Base-by-base conservation (phyloP, 2,797 vertebrate species). In the Falco rusticolus region DNA sequence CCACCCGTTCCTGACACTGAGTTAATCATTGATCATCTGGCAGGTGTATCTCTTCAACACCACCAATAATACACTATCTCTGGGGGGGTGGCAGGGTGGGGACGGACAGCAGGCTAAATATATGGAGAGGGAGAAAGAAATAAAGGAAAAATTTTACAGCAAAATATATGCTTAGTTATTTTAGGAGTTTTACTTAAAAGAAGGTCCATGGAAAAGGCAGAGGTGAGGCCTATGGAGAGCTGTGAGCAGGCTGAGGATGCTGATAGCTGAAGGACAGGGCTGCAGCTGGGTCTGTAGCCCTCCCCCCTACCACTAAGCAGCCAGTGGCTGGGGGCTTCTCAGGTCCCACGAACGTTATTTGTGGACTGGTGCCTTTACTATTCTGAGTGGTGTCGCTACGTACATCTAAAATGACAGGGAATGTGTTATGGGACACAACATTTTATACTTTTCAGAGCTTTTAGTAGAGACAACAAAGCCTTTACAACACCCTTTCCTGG, bases 261-360 rank as follows among this genome's bases (percentile, higher is more conserved):
- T 66, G n/a, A 39, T 3, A 21, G 28, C 47, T 84, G 65, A 84
- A 88, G 33, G 33, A 57, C 2, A 9, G 19, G 22, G 16, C 57
- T 90, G 57, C 25, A 82, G 21, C 51, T 88, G 48, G 4, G 11
- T 77, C 61, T 64, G 39, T 29, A 50, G 24, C 28, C 9, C 4
- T 18, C 43, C 43, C 43, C 43, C 17, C 43, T 18, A 45, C 11
- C 7, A 22, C 17, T 9, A n/a, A 69, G 66, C 41, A 65, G 47
- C 6, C 10, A 3, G 37, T 22, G 31, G 14, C 60, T 82, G 34
- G 34, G 50, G n/a, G 31, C 6, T 83, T 71, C 10, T 54, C 56
- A 33, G 39, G 33, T 84, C n/a, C 19, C 17, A 50, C 33, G 7
- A 31, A 26, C 0, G 0, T n/a, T 87, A 11, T 33, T 28, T 59